These are phyloP conservation scores for Eristalinus sepulchralis DNA, from an alignment of 2,888 invertebrate species.

Conservation along the genomic window DNA sequence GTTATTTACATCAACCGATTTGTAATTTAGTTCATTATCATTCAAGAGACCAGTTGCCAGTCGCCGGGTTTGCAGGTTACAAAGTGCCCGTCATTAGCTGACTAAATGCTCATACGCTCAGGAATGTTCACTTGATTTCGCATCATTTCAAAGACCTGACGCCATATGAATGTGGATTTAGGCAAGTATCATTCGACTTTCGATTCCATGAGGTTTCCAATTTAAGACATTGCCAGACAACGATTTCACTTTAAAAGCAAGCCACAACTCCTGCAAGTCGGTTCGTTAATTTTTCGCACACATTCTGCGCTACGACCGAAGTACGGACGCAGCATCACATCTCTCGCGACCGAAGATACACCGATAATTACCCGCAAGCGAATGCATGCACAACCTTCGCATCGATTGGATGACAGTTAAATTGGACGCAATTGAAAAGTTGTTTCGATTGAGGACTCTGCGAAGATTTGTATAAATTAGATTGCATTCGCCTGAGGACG, in stretches of 20 bases:
- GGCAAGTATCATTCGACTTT: too few relatives aligned
- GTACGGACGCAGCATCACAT: slow-evolving; percentile 6
- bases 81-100: background rate
- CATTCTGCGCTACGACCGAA: too few relatives aligned
- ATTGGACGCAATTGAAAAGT: slow-evolving; percentile 51
- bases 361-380: slow-evolving; percentile 13
- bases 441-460: slow-evolving; percentile 30
- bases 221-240: background rate
- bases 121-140: background rate
- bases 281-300: slow-evolving; percentile 8
- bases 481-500: slow-evolving; percentile 39
- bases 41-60: background rate
- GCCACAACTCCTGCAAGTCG: background rate
- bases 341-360: slow-evolving; percentile 12
- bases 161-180: background rate
- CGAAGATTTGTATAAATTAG: slow-evolving; percentile 42
- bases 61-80: background rate
- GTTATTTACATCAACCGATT: background rate
- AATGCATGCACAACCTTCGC: background rate
- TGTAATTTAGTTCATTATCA: background rate
- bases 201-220: too few relatives aligned
- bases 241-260: background rate
- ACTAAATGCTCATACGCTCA: background rate
- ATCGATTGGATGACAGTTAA: slow-evolving; percentile 28
- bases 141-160: background rate